Percentiles rank a stretch among this genome's conserved stretches.
phyloP scores from a whole-genome alignment of 2,113 vertebrate species.

The Spilogale gracilis region DNA sequence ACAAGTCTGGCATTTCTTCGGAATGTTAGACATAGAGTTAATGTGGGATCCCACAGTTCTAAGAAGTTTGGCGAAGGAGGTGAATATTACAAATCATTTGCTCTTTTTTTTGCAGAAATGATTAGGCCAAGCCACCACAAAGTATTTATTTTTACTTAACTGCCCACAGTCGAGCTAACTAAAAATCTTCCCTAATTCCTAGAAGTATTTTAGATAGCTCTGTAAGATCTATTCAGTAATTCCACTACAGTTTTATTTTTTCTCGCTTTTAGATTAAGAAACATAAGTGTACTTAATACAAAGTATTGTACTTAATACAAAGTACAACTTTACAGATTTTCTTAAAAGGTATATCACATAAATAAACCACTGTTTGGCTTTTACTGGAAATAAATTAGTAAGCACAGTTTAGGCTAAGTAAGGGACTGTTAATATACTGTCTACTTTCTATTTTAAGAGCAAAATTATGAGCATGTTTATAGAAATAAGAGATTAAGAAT shows the following conservation, averaged over 20 bases:
- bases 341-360: not conserved
- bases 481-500: not conserved
- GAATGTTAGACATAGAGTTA: not conserved
- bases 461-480: not conserved
- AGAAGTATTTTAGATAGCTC: not conserved
- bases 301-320: not conserved
- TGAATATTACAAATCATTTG: not conserved
- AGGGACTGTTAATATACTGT: not conserved
- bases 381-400: not conserved
- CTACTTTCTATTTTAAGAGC: not conserved
- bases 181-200: not conserved
- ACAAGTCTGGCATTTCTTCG: not conserved
- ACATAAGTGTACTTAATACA: conserved; percentile 16
- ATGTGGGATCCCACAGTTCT: not conserved
- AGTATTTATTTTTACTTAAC: not conserved
- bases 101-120: conserved; percentile 10
- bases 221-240: not conserved
- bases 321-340: not conserved
- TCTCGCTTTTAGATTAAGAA: not conserved
- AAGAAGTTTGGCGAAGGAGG: not conserved
- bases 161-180: not conserved
- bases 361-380: not conserved
- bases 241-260: not conserved
- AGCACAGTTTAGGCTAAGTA: not conserved
- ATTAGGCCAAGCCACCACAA: not conserved